phyloP scores from a whole-genome alignment of 2,113 vertebrate genomes.

The Chiloscyllium plagiosum region DNA sequence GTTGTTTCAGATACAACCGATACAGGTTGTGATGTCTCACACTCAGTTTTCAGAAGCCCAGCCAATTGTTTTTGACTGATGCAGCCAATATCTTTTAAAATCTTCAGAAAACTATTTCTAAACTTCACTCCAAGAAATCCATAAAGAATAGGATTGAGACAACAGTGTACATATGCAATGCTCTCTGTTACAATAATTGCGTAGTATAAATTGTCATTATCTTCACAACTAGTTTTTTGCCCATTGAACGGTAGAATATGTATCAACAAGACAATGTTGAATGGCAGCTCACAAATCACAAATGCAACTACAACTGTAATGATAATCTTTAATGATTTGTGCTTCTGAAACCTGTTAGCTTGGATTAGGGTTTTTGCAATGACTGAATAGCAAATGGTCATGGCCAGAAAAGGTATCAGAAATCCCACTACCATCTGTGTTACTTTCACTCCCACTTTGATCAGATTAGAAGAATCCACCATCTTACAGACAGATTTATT shows the following conservation, averaged over 20 bases:
- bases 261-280: constrained; percentile 47
- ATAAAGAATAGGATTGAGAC: constrained; percentile 58
- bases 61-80: constrained; percentile 35
- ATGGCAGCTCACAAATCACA: constrained; percentile 53
- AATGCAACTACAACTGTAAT: constrained; percentile 49
- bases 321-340: constrained; percentile 54
- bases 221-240: background rate
- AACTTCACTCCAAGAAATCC: constrained; percentile 57
- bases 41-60: constrained; percentile 40
- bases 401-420: constrained; percentile 50
- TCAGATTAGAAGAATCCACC: background rate
- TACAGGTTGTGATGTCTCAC: constrained; percentile 46
- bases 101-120: constrained; percentile 51
- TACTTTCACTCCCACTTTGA: constrained; percentile 41
- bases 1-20: constrained; percentile 46
- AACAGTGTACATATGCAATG: constrained; percentile 53
- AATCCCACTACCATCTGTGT: constrained; percentile 51
- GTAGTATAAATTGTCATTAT: constrained; percentile 30
- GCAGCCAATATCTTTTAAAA: constrained; percentile 45
- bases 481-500: constrained; percentile 37
- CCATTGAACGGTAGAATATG: constrained; percentile 27
- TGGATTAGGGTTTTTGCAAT: constrained; percentile 51
- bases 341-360: constrained; percentile 48
- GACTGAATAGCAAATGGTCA: constrained; percentile 50
- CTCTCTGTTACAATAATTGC: constrained; percentile 47